Evolutionary conservation across 1,140 invertebrate species (phyloP), one percentile per base, ranked within the genome.

Genomic region (Cotesia typhae): DNA sequence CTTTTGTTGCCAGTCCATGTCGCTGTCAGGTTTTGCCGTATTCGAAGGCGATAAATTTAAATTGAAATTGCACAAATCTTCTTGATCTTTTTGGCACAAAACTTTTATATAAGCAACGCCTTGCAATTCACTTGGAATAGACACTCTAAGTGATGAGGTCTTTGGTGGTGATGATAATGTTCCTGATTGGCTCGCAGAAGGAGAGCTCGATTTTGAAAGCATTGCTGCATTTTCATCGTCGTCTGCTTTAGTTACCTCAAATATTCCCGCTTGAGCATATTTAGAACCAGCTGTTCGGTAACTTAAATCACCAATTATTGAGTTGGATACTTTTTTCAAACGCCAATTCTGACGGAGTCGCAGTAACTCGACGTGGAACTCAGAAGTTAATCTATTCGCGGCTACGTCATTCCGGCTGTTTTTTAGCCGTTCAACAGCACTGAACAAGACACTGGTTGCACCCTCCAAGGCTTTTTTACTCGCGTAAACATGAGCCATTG

Each of bases 71-170:
- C 93, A 94, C 12, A 95, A 87, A 82, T 94, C 93, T 83, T 95
- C 94, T 87, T 95, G 92, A 87, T 95, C 94, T 92, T 97, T 96
- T 86, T 97, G 92, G 80, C 97, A 97, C 20, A 96, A 89, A 12
- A 98, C 96, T 84, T 97, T 95, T 75, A 99, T 98, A 80, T 97
- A 98, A 4, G 96, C 96, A 28, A 96, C 94, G 41, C 97, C 97
- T 85, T 98, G 96, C 12, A 99, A 87, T 86, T 98, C 96, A 60
- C 94, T 93, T 0, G 97, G 97, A 51, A 98, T 94, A 12, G 92
- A 95, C 1, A 99, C 96, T 61, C 95, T 89, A 28, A 99, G 86
- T 0, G 95, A 93, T 14, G 95, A 96, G 12, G 88, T 87, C 81
- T 91, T 92, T 36, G 80, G 79, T 57, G 74, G 84, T 1, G 78